phyloP scores from a whole-genome alignment of 2,888 invertebrate genomes.

The Elmis aenea region DNA sequence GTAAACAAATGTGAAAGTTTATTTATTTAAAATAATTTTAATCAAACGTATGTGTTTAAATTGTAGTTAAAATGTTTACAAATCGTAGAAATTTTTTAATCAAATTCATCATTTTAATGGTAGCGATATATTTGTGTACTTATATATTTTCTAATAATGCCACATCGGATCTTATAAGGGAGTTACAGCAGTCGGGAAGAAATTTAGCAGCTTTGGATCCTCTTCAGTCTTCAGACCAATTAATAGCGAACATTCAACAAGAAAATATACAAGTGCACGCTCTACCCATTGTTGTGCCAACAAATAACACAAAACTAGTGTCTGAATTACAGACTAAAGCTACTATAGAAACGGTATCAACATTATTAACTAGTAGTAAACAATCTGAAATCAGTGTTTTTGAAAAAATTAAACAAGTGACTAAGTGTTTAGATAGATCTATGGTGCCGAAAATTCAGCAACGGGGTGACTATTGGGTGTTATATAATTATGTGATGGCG shows the following conservation, averaged over 20 bases:
- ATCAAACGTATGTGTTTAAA: neutral
- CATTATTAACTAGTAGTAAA: slow-evolving; percentile 8
- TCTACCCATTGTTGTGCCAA: neutral
- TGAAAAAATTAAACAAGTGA: slow-evolving; percentile 35
- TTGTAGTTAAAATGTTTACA: slow-evolving; percentile 33
- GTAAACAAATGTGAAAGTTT: slow-evolving; percentile 8
- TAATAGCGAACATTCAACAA: neutral
- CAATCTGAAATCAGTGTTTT: slow-evolving; percentile 23
- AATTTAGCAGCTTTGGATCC: slow-evolving; percentile 43
- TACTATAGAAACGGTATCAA: neutral
- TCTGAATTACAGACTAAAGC: neutral
- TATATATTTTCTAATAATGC: slow-evolving; percentile 38
- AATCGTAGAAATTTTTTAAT: slow-evolving; percentile 37
- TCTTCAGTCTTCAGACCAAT: slow-evolving; percentile 11
- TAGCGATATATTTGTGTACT: slow-evolving; percentile 35
- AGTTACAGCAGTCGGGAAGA: slow-evolving; percentile 46
- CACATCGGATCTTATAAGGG: slow-evolving; percentile 33
- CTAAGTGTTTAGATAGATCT: slow-evolving; percentile 43
- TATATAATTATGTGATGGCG: slow-evolving; percentile 79
- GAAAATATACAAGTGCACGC: neutral
- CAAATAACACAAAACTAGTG: neutral
- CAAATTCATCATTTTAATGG: slow-evolving; percentile 36
- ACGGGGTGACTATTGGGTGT: slow-evolving; percentile 68
- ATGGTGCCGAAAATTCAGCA: slow-evolving; percentile 42
- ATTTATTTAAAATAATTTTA: slow-evolving; percentile 3